These are phyloP conservation scores for Muricea muricata DNA, from an alignment of 92 coral and sea anemone genomes.

Conservation along the genomic window DNA sequence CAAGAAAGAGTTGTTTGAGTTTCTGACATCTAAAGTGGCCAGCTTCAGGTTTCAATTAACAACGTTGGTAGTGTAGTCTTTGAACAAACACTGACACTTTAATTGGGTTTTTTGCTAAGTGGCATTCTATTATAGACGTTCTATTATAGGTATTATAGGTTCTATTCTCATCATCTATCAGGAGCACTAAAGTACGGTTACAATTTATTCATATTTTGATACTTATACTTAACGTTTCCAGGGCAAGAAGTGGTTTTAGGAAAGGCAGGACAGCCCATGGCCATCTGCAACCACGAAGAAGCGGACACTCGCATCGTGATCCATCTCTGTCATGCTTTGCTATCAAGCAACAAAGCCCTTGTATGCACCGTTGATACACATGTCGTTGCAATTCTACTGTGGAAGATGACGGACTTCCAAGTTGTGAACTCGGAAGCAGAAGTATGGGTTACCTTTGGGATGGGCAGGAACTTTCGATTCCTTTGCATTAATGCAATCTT, in stretches of 20 bases:
- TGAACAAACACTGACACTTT: no score
- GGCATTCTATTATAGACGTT: no score
- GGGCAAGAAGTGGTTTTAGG: background rate
- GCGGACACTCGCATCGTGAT: conserved; percentile 49
- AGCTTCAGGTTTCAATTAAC: background rate
- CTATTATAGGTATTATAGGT: no score
- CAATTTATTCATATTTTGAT: no score
- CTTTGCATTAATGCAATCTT: conserved; percentile 8
- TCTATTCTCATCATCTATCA: no score
- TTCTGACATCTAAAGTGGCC: background rate
- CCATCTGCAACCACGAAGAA: conserved; percentile 50
- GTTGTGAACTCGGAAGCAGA: background rate
- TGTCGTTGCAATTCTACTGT: conserved; percentile 39
- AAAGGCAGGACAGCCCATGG: background rate
- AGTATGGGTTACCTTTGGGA: conserved; percentile 53
- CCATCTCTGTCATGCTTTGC: conserved; percentile 31
- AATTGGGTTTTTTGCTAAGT: no score
- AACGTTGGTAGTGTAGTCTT: background rate
- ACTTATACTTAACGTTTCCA: no score
- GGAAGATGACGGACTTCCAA: background rate
- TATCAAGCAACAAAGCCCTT: background rate
- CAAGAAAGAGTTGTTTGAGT: conserved; percentile 25
- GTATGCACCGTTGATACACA: conserved; percentile 43
- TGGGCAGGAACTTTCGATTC: conserved; percentile 15
- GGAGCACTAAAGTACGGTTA: no score